Evolutionary conservation across 2,797 vertebrate genomes (phyloP).

Genomic region (Myotis myotis): DNA sequence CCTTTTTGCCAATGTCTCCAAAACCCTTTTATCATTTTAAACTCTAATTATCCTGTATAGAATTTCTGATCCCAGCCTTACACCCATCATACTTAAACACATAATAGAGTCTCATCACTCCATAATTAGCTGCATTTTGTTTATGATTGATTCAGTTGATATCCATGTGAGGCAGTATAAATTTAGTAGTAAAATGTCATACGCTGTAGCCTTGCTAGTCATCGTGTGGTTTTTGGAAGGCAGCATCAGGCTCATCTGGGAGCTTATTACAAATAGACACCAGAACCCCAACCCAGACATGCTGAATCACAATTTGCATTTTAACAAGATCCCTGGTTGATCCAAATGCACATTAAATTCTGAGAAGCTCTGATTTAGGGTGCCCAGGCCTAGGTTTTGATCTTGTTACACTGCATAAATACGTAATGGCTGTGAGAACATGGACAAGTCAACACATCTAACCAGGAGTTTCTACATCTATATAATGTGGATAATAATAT

Average conservation of each 20-base stretch:
- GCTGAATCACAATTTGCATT: neutral
- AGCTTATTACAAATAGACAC: conserved; percentile 16
- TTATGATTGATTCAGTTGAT: neutral
- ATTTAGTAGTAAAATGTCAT: neutral
- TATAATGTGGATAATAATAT: neutral
- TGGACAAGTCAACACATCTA: neutral
- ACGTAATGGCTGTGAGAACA: neutral
- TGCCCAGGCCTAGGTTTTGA: neutral
- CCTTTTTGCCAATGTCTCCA: neutral
- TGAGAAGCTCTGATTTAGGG: neutral
- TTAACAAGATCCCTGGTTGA: conserved; percentile 13
- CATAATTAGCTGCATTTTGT: neutral
- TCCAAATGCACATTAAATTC: conserved; percentile 2
- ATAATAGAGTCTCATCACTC: neutral
- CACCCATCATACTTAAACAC: neutral
- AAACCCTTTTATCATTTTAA: neutral
- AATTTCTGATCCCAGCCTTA: neutral
- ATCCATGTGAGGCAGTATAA: neutral
- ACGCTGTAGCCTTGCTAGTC: neutral
- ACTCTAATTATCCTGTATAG: neutral
- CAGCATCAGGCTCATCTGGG: neutral
- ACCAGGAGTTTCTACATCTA: neutral
- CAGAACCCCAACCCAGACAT: neutral
- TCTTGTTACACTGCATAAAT: neutral
- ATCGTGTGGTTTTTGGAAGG: neutral